A percentile compares a stretch with the other conserved stretches of the same genome.
These are phyloP conservation scores for Allacma fusca DNA, from an alignment of 2,888 invertebrate genomes.

Conservation along the genomic window DNA sequence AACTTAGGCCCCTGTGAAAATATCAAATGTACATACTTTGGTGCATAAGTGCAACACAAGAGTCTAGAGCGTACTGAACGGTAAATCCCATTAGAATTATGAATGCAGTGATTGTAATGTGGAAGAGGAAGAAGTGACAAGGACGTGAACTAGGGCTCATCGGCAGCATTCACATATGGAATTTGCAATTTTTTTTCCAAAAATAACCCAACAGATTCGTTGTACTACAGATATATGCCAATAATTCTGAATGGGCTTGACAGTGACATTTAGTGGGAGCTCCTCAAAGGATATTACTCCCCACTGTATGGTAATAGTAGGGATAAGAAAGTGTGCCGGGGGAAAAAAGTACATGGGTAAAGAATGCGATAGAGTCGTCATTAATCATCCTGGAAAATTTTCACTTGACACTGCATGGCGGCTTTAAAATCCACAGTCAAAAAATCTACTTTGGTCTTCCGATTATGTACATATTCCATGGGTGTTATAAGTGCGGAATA, in stretches of 20 bases:
- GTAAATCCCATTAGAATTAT: constrained; percentile 16
- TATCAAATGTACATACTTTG: too few relatives aligned
- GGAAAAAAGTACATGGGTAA: neutral
- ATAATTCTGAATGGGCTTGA: too few relatives aligned
- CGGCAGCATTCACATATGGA: neutral
- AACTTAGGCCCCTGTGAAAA: too few relatives aligned
- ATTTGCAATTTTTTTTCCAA: neutral
- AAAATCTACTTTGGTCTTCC: constrained; percentile 19
- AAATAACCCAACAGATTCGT: neutral
- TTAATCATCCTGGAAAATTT: constrained; percentile 53
- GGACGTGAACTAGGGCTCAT: neutral
- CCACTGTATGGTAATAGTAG: constrained; percentile 35
- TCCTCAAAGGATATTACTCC: neutral
- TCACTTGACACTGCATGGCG: constrained; percentile 46
- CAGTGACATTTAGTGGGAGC: constrained; percentile 20
- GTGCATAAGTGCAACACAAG: too few relatives aligned
- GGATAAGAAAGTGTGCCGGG: constrained; percentile 21
- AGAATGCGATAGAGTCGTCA: constrained; percentile 46
- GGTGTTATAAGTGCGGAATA: too few relatives aligned
- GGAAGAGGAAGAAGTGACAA: neutral
- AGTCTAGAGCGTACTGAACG: neutral
- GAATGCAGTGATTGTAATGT: neutral
- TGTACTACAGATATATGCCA: neutral
- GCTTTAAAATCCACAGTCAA: constrained; percentile 48
- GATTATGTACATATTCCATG: too few relatives aligned